These are phyloP conservation scores for Microchirus variegatus DNA, from an alignment of 2,797 vertebrate genomes.

Conservation along the genomic window DNA sequence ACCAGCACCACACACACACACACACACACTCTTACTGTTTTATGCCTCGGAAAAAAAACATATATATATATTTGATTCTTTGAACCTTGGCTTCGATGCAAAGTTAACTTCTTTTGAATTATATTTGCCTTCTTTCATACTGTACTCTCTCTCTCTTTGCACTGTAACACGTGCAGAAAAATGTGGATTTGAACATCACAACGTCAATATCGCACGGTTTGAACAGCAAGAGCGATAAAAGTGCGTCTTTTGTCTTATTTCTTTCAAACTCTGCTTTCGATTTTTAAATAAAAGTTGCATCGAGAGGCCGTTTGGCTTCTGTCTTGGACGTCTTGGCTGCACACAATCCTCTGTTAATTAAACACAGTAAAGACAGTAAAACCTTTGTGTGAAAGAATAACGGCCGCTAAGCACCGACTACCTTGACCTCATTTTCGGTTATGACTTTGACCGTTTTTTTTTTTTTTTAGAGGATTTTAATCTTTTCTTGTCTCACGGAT, in stretches of 20 bases:
- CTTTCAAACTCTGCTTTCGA: not conserved
- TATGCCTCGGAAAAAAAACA: conserved; percentile 20
- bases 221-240: too few relatives aligned
- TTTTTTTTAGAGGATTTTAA: conserved; percentile 61
- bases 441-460: conserved; percentile 63
- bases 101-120: conserved; percentile 18
- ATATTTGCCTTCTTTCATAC: conserved; percentile 4
- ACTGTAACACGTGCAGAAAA: too few relatives aligned
- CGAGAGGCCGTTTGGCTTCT: too few relatives aligned
- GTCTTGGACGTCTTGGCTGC: conserved; percentile 51
- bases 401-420: conserved; percentile 48
- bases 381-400: conserved; percentile 65
- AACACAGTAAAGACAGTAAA: conserved; percentile 62
- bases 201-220: too few relatives aligned
- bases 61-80: conserved; percentile 29
- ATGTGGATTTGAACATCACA: too few relatives aligned
- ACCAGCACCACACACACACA: conserved; percentile 4
- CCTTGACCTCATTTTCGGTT: conserved; percentile 61
- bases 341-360: conserved; percentile 71
- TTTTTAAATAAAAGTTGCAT: too few relatives aligned
- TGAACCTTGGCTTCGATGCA: conserved; percentile 16
- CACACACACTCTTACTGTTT: conserved; percentile 23
- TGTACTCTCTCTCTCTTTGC: too few relatives aligned
- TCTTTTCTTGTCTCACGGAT: conserved; percentile 41
- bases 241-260: not conserved